phyloP scores from a whole-genome alignment of 2,888 invertebrate species.

The Alloplasta piceator region DNA sequence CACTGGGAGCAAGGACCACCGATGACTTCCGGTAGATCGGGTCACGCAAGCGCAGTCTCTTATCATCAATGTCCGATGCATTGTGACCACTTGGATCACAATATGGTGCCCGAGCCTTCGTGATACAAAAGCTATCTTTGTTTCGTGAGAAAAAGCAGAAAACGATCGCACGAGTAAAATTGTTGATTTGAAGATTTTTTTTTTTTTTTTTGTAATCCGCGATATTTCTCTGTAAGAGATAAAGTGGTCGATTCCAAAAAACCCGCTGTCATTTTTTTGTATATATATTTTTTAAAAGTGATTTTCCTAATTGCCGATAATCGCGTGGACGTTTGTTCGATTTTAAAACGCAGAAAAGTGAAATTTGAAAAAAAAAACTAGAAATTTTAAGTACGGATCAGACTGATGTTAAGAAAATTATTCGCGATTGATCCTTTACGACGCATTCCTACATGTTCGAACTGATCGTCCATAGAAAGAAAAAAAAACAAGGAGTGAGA shows the following conservation, averaged over 20 bases:
- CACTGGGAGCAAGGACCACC: constrained; percentile 91
- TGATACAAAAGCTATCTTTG: constrained; percentile 65
- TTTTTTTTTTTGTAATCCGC: neutral
- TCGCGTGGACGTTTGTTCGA: neutral
- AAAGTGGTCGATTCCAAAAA: too few species aligned
- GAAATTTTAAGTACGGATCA: neutral
- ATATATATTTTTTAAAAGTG: neutral
- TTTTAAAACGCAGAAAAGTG: neutral
- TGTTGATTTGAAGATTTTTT: neutral
- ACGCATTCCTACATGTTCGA: constrained; percentile 59
- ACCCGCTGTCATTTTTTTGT: too few species aligned
- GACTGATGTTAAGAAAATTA: constrained; percentile 12
- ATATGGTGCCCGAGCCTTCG: constrained; percentile 69
- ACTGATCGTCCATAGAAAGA: constrained; percentile 39
- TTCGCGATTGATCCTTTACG: constrained; percentile 30
- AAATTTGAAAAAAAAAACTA: neutral
- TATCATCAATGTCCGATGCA: constrained; percentile 88
- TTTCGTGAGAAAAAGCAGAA: constrained; percentile 48
- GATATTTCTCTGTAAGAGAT: too few species aligned
- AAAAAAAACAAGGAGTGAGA: neutral
- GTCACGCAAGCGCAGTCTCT: constrained; percentile 96
- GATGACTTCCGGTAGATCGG: constrained; percentile 93
- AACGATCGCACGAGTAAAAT: constrained; percentile 59
- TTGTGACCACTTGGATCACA: constrained; percentile 80
- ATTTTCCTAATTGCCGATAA: neutral